Percentiles rank a stretch among this genome's conserved stretches.
Evolutionary conservation across 1,140 invertebrate species (phyloP).

Genomic region (Oreohelix idahoensis): DNA sequence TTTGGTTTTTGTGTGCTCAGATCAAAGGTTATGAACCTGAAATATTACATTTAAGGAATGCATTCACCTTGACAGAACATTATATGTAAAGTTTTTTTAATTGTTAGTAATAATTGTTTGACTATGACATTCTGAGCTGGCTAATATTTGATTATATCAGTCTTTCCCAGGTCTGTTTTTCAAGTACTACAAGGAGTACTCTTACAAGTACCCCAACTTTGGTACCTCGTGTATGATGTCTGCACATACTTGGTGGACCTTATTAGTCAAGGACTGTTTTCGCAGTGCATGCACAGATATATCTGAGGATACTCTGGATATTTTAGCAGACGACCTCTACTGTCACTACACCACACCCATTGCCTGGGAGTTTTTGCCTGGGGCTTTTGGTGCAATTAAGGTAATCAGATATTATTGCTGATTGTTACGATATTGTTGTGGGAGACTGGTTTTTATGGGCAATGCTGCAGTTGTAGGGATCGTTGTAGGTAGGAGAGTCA

Average conservation of each 20-base stretch:
- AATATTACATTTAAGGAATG: no score
- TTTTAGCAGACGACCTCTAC: slow-evolving; percentile 75
- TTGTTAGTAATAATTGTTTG: no score
- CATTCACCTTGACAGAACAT: no score
- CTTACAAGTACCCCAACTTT: slow-evolving; percentile 83
- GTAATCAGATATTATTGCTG: no score
- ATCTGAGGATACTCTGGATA: slow-evolving; percentile 70
- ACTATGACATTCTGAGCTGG: no score
- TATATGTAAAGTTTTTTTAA: no score
- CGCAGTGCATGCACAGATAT: slow-evolving; percentile 60
- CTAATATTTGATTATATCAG: not conserved
- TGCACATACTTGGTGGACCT: slow-evolving; percentile 88
- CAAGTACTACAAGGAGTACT: slow-evolving; percentile 63
- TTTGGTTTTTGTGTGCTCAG: no score
- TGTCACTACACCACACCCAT: slow-evolving; percentile 78
- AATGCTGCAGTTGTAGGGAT: no score
- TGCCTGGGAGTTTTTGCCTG: slow-evolving; percentile 82
- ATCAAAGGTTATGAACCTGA: no score
- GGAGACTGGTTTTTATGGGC: no score
- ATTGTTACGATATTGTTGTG: no score
- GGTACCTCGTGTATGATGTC: slow-evolving; percentile 80
- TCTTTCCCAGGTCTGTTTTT: slow-evolving; percentile 24
- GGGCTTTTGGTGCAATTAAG: slow-evolving; percentile 76
- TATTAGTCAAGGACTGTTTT: slow-evolving; percentile 80
- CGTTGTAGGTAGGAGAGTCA: no score